These are phyloP conservation scores for Cremastinae sp. DNA, from an alignment of 2,888 invertebrate species.

Conservation along the genomic window DNA sequence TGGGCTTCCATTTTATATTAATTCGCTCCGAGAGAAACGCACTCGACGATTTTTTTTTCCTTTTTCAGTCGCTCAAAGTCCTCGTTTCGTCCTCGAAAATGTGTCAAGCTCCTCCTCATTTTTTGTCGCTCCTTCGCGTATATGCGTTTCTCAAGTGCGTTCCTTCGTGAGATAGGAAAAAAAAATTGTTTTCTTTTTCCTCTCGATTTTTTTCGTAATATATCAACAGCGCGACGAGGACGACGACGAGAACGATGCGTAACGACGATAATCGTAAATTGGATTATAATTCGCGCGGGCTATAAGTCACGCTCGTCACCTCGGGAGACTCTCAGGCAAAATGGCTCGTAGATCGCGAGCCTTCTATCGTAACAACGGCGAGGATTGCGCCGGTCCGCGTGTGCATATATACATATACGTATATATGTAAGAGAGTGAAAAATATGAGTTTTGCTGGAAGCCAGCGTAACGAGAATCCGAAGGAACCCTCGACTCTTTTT, in stretches of 20 bases:
- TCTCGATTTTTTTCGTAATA: conserved; percentile 41
- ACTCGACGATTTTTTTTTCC: no score
- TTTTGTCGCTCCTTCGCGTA: no score
- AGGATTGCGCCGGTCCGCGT: no score
- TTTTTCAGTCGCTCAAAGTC: no score
- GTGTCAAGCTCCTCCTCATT: no score
- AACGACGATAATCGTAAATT: conserved; percentile 79
- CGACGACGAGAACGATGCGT: conserved; percentile 56
- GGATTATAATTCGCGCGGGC: conserved; percentile 78
- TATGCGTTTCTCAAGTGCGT: no score
- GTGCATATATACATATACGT: conserved; percentile 28
- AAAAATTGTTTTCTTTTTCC: conserved; percentile 21
- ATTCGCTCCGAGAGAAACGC: no score
- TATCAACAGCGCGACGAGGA: conserved; percentile 37
- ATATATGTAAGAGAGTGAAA: conserved; percentile 15
- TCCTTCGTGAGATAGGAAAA: conserved; percentile 5
- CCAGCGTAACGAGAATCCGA: conserved; percentile 35
- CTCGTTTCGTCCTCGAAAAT: no score
- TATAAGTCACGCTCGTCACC: conserved; percentile 80
- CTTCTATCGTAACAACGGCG: conserved; percentile 33
- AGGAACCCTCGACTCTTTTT: conserved; percentile 45
- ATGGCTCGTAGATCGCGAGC: conserved; percentile 41
- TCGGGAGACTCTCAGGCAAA: conserved; percentile 70
- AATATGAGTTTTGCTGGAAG: conserved; percentile 36
- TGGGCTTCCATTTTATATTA: no score